These are phyloP conservation scores for Leucoma salicis DNA, from an alignment of 2,888 invertebrate species.

Conservation along the genomic window DNA sequence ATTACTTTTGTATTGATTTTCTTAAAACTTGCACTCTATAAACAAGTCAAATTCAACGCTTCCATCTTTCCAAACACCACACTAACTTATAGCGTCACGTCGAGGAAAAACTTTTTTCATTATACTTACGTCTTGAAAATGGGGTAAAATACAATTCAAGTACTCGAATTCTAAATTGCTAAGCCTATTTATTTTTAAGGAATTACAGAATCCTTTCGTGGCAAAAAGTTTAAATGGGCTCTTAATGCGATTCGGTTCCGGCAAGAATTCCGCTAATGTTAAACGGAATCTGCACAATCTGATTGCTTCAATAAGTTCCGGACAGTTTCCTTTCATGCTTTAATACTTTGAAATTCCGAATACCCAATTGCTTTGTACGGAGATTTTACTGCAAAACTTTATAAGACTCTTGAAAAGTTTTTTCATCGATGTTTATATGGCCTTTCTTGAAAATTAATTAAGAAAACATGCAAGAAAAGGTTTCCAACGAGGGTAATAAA, in stretches of 20 bases:
- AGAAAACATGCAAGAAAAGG: conserved; percentile 18
- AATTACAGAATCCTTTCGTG: conserved; percentile 66
- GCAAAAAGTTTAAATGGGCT: conserved; percentile 72
- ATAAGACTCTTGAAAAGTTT: conserved; percentile 31
- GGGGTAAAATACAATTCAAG: conserved; percentile 33
- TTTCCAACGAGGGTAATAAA: conserved; percentile 13
- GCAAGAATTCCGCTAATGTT: conserved; percentile 74
- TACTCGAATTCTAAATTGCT: conserved; percentile 43
- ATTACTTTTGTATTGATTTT: no score
- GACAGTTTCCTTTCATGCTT: conserved; percentile 70
- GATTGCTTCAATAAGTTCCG: conserved; percentile 77
- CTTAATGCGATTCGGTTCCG: conserved; percentile 74
- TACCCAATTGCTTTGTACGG: conserved; percentile 41
- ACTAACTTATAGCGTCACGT: conserved; percentile 18
- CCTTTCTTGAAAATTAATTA: conserved; percentile 31
- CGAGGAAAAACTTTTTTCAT: conserved; percentile 33
- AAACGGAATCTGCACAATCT: conserved; percentile 74
- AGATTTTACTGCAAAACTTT: conserved; percentile 49
- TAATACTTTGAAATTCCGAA: conserved; percentile 67
- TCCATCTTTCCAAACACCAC: conserved; percentile 17
- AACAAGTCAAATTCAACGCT: conserved; percentile 12
- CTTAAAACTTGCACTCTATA: conserved; percentile 18
- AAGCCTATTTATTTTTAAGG: conserved; percentile 60
- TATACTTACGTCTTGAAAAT: conserved; percentile 31
- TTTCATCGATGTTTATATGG: conserved; percentile 27